A percentile compares a stretch with the other conserved stretches of the same genome.
Evolutionary conservation across 2,888 invertebrate species (phyloP).

Genomic region (Mallateleia sp.): DNA sequence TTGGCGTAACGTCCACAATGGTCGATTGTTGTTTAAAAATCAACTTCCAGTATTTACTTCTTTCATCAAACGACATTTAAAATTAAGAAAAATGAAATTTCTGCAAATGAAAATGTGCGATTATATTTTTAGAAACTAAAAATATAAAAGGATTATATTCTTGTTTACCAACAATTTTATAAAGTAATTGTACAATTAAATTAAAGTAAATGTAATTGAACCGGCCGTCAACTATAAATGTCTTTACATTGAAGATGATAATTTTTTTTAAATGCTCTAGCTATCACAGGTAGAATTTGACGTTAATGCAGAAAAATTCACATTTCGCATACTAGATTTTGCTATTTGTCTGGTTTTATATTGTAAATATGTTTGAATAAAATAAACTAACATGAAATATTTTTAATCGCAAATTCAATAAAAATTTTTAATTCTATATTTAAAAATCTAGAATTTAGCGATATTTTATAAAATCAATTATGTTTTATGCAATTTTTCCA

Average conservation of each 20-base stretch:
- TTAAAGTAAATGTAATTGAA: constrained; percentile 10
- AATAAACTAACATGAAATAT: too few relatives aligned
- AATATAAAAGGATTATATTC: neutral
- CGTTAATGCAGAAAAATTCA: constrained; percentile 7
- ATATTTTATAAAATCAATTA: too few relatives aligned
- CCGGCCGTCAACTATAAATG: constrained; percentile 8
- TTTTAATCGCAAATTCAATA: too few relatives aligned
- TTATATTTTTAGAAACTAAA: too few relatives aligned
- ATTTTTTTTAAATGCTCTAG: constrained; percentile 16
- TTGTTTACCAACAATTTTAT: constrained; percentile 13
- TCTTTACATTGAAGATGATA: constrained; percentile 16
- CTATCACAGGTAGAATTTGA: constrained; percentile 7
- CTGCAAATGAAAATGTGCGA: too few relatives aligned
- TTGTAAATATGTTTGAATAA: too few relatives aligned
- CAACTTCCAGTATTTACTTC: too few relatives aligned
- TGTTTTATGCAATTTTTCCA: too few relatives aligned
- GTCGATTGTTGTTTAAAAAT: neutral
- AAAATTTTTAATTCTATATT: too few relatives aligned
- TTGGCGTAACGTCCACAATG: neutral
- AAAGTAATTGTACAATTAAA: neutral
- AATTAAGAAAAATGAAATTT: constrained; percentile 2
- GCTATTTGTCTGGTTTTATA: neutral
- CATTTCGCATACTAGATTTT: constrained; percentile 10
- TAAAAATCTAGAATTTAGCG: too few relatives aligned
- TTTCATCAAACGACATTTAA: too few relatives aligned